A percentile compares a stretch with the other conserved stretches of the same genome.
Evolutionary conservation across 2,113 vertebrate species (phyloP).

Genomic region (Ammodramus savannarum): DNA sequence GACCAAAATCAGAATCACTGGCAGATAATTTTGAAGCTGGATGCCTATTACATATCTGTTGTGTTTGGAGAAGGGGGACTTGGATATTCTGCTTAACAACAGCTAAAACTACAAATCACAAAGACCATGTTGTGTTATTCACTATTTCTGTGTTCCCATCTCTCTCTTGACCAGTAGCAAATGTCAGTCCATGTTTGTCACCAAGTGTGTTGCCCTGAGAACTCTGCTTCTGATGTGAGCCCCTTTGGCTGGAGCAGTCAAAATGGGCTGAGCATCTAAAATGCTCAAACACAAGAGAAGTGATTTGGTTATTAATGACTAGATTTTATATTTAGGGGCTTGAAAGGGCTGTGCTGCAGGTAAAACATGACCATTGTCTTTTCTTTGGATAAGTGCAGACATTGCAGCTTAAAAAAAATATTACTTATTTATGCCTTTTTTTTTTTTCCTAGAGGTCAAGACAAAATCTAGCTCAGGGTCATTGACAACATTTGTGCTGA

Average conservation of each 20-base stretch:
- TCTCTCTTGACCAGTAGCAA: background rate
- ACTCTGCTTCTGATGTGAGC: background rate
- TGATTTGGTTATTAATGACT: background rate
- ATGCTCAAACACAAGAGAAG: background rate
- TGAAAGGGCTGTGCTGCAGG: background rate
- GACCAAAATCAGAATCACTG: background rate
- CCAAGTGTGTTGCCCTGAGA: background rate
- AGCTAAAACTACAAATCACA: background rate
- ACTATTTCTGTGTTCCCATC: rapidly evolving
- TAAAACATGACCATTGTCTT: background rate
- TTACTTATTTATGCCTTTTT: background rate
- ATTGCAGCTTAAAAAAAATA: background rate
- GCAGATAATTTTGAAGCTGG: background rate
- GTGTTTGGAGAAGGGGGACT: background rate
- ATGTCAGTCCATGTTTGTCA: background rate
- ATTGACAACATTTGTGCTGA: background rate
- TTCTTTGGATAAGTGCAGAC: background rate
- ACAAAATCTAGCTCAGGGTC: background rate
- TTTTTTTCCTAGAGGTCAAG: background rate
- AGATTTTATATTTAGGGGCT: background rate
- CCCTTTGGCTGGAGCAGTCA: background rate
- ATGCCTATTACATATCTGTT: background rate
- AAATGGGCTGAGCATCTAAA: background rate
- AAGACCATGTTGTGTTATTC: rapidly evolving
- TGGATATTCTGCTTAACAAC: background rate